Base-by-base conservation (phyloP, 1,140 invertebrate species). In the Drosophila tani region DNA sequence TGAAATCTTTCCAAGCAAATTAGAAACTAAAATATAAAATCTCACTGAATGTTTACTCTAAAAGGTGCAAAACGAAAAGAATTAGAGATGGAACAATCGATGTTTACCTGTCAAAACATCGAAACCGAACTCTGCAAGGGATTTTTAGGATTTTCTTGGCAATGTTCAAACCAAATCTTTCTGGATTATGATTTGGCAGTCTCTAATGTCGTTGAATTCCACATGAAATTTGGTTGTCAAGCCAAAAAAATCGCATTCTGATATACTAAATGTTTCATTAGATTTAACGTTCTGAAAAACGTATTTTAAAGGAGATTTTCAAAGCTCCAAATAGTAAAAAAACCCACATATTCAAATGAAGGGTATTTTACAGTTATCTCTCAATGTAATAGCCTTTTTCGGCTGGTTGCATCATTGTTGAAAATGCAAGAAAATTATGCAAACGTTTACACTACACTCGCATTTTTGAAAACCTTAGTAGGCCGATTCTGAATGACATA, bases 1-100 rank as follows among this genome's bases (percentile, higher is more conserved):
- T 40, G 35, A 56, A 56, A 56, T 56, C 53, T 56, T 24, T 38
- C 19, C 32, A 53, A 35, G 50, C 17, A 4, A 14, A 55, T 55
- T 40, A 11, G 21, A 12, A 38, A 6, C 35, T 4, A 14, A 40
- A 38, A 15, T 2, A 27, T 3, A 3, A 19, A 35, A 35, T 19
- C 29, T 35, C 4, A 6, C n/a, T 51, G 3, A 14, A 3, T 19
- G 6, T 35, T 35, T 15, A 14, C 11, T 19, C 6, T 2, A 14
- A 53, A 19, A 38, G 8, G n/a, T 38, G 2, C 0, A 32, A 51
- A 32, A 3, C 5, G 0, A 40, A 40, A 40, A 6, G 38, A 15
- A 40, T 40, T 15, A 15, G 4, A n/a, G 40, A 1, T n/a, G 40
- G 40, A 15, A 8, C 1, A n/a, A 7, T n/a, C 15, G 40, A 41